Evolutionary conservation across 2,888 invertebrate genomes (phyloP), one percentile per base, ranked within the genome.

Genomic region (Beris chalybata): DNA sequence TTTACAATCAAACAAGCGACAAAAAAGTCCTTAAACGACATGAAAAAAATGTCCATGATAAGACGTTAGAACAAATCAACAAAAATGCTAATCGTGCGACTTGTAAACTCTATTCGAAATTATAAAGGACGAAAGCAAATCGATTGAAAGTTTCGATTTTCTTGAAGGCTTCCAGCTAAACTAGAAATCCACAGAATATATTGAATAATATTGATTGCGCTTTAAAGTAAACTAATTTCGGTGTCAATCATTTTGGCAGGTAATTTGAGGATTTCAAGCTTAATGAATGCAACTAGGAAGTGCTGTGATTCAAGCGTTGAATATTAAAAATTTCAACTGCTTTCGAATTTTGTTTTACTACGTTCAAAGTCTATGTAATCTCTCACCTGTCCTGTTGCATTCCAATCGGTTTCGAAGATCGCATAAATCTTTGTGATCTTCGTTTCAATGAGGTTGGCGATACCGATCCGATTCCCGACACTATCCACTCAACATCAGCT

Each of bases 401-500:
- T 38, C 50, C 38, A 7, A 61, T 38, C 15, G 61, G 61, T 43
- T 61, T 61, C 29, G 61, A 61, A 22, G 52, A 61, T 30, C 44
- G 64, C 4, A 58, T 65, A 12, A 67, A 71, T 32, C 71, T 71
- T 58, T 75, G 73, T 12, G 72, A 71, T 15, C 80, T 75, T 53
- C 77, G 73, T 69, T 77, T 78, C 4, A 79, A 58, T 0, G 85
- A 83, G 53, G 84, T 84, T 0, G 85, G 83, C 3, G 85, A 85
- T 30, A 86, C 82, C 0, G 86, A 85, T 6, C 85, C 86, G 71
- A 84, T 83, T 48, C 87, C 89, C 44, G 86, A 83, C 66, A 87
- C 81, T 64, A 92, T 87, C 91, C 92, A 92, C 65, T 91, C 90
- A 44, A 91, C 84, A 77, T 92, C 92, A 7, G 89, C 85, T 53